A percentile compares a stretch with the other conserved stretches of the same genome.
Evolutionary conservation across 1,140 invertebrate species (phyloP).

Genomic region (Drosophila bocqueti): DNA sequence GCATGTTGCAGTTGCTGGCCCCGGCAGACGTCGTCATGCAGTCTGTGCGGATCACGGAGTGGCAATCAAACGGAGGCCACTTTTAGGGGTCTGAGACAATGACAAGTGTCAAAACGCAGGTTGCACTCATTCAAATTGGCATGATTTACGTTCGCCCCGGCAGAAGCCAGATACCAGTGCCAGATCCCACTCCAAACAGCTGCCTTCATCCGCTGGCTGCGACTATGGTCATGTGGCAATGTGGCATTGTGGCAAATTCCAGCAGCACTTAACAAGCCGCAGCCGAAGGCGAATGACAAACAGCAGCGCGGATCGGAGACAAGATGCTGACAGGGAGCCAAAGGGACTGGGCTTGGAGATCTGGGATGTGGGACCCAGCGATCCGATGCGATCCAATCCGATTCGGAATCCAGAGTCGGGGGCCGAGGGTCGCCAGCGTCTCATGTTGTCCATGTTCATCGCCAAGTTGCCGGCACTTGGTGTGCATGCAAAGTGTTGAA

Average conservation of each 20-base stretch:
- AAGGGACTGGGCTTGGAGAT: constrained; percentile 2
- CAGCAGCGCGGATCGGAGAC: constrained; percentile 60
- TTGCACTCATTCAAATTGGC: constrained; percentile 80
- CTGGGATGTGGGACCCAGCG: neutral
- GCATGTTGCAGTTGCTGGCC: neutral
- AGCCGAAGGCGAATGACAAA: constrained; percentile 70
- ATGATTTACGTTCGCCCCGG: constrained; percentile 69
- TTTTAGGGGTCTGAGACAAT: constrained; percentile 41
- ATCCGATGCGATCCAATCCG: constrained; percentile 5
- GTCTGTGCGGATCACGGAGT: constrained; percentile 49
- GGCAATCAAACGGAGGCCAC: constrained; percentile 23
- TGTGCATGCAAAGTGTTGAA: constrained; percentile 80
- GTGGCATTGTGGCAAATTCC: constrained; percentile 66
- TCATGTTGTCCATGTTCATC: constrained; percentile 57
- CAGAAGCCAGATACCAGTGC: neutral
- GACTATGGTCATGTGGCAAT: constrained; percentile 26
- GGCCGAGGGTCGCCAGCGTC: constrained; percentile 63
- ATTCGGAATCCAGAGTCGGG: constrained; percentile 25
- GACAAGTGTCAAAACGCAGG: constrained; percentile 81
- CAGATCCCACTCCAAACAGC: neutral
- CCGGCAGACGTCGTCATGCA: constrained; percentile 58
- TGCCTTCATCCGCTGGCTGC: constrained; percentile 31
- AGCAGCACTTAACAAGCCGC: constrained; percentile 67
- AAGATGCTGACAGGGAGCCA: constrained; percentile 63
- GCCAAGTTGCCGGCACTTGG: constrained; percentile 30